A percentile compares a stretch with the other conserved stretches of the same genome.
These are phyloP conservation scores for Linnaemya vulpina DNA, from an alignment of 2,888 invertebrate species.

Conservation along the genomic window DNA sequence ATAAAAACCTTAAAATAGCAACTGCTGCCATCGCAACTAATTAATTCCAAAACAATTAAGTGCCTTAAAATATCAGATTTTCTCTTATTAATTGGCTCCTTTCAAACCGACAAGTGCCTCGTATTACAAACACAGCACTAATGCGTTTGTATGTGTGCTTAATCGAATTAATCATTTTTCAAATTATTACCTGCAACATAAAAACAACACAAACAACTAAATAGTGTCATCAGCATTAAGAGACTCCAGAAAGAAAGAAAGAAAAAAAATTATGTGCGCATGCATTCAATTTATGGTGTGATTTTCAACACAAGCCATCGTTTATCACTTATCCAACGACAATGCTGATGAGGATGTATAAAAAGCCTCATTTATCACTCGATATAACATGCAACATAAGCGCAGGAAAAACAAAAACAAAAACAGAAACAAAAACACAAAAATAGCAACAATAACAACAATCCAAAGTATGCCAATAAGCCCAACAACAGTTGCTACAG, in stretches of 20 bases:
- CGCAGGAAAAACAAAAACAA: slow-evolving; percentile 38
- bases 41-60: slow-evolving; percentile 23
- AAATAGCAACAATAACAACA: slow-evolving; percentile 48
- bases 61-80: slow-evolving; percentile 4
- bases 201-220: slow-evolving; percentile 46
- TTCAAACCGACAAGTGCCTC: slow-evolving; percentile 11
- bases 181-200: slow-evolving; percentile 61
- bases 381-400: slow-evolving; percentile 66
- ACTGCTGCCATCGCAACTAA: background rate
- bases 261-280: background rate
- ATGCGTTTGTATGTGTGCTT: background rate
- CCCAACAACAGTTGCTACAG: slow-evolving; percentile 66
- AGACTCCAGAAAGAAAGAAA: slow-evolving; percentile 8
- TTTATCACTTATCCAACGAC: slow-evolving; percentile 69
- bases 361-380: slow-evolving; percentile 70
- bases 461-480: slow-evolving; percentile 69
- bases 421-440: too few relatives aligned
- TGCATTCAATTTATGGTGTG: slow-evolving; percentile 63
- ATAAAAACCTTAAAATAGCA: background rate
- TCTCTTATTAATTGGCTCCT: slow-evolving; percentile 36
- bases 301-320: slow-evolving; percentile 69
- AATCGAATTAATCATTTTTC: slow-evolving; percentile 52
- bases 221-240: slow-evolving; percentile 63
- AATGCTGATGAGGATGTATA: slow-evolving; percentile 59
- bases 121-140: slow-evolving; percentile 6